Percentiles rank a stretch among this genome's conserved stretches.
phyloP scores from a whole-genome alignment of 2,888 invertebrate genomes.

The Cephonodes hylas region DNA sequence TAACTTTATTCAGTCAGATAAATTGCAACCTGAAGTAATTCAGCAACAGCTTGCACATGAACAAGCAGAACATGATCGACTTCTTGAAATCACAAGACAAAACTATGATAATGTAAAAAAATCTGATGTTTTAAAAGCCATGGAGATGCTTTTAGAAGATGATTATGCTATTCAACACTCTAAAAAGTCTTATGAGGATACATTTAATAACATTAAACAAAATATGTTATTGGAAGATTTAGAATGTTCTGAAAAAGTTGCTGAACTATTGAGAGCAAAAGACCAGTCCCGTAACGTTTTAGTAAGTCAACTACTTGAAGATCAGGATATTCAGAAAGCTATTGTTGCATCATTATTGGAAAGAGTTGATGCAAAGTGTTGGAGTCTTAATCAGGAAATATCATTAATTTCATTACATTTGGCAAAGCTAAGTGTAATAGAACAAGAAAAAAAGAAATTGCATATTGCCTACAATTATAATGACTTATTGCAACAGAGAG shows the following conservation, averaged over 20 bases:
- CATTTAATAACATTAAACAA: slow-evolving; percentile 84
- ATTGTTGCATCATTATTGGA: slow-evolving; percentile 87
- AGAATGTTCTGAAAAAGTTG: slow-evolving; percentile 82
- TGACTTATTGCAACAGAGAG: slow-evolving; percentile 85
- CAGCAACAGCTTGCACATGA: slow-evolving; percentile 85
- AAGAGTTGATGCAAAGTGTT: slow-evolving; percentile 87
- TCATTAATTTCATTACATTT: slow-evolving; percentile 86
- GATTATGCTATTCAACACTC: slow-evolving; percentile 82
- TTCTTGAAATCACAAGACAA: slow-evolving; percentile 82
- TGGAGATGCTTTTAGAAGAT: slow-evolving; percentile 85
- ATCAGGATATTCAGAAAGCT: slow-evolving; percentile 86
- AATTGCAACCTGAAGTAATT: slow-evolving; percentile 80
- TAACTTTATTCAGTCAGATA: slow-evolving; percentile 83
- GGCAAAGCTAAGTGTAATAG: slow-evolving; percentile 85
- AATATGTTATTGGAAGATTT: slow-evolving; percentile 81
- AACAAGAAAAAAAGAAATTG: slow-evolving; percentile 86
- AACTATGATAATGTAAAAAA: slow-evolving; percentile 83
- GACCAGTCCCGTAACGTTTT: slow-evolving; percentile 82
- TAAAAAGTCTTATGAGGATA: slow-evolving; percentile 83
- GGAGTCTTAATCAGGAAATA: slow-evolving; percentile 89
- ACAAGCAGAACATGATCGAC: slow-evolving; percentile 83
- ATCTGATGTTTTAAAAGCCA: slow-evolving; percentile 85
- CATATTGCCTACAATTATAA: slow-evolving; percentile 85
- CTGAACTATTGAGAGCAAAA: slow-evolving; percentile 82
- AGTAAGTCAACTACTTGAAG: slow-evolving; percentile 82